Evolutionary conservation across 1,140 invertebrate species (phyloP).

Genomic region (Cherax destructor): DNA sequence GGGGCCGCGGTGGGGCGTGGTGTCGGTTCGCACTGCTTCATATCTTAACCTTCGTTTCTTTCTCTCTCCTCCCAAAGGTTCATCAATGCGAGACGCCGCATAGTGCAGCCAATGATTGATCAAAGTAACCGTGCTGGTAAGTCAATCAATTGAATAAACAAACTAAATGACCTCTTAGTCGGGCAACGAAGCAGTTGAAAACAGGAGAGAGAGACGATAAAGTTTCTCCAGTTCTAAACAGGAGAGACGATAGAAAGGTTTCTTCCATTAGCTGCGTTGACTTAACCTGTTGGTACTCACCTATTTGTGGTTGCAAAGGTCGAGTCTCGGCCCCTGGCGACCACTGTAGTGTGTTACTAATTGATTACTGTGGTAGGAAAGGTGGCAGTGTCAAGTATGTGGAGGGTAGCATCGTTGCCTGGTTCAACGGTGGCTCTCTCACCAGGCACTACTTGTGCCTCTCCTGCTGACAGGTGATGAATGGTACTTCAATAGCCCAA

Average conservation of each 20-base stretch:
- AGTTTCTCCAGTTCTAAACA: not conserved
- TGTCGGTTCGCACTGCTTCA: constrained; percentile 46
- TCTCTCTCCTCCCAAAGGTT: constrained; percentile 80
- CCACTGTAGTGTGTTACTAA: constrained; percentile 28
- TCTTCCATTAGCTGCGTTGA: not conserved
- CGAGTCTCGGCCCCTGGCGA: not conserved
- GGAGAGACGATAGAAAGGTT: constrained; percentile 17
- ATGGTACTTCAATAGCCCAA: constrained; percentile 19
- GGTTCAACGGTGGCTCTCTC: not conserved
- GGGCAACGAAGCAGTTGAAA: constrained; percentile 18
- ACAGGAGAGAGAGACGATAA: constrained; percentile 11
- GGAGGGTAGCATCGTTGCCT: not conserved
- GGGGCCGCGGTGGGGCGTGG: constrained; percentile 35
- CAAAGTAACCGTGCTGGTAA: constrained; percentile 74
- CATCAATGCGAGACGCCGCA: constrained; percentile 94
- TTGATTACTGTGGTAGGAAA: not conserved
- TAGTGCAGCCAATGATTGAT: constrained; percentile 94
- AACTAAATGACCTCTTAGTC: constrained; percentile 34
- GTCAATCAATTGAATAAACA: constrained; percentile 62
- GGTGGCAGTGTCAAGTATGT: not conserved
- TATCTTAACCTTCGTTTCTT: constrained; percentile 66
- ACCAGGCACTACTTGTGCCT: not conserved
- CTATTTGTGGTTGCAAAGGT: no score
- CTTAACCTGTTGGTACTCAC: not conserved
- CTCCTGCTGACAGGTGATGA: not conserved